A percentile compares a stretch with the other conserved stretches of the same genome.
phyloP scores from a whole-genome alignment of 37 sponge, comb jelly and placozoan genomes.

The Petrosia ficiformis region DNA sequence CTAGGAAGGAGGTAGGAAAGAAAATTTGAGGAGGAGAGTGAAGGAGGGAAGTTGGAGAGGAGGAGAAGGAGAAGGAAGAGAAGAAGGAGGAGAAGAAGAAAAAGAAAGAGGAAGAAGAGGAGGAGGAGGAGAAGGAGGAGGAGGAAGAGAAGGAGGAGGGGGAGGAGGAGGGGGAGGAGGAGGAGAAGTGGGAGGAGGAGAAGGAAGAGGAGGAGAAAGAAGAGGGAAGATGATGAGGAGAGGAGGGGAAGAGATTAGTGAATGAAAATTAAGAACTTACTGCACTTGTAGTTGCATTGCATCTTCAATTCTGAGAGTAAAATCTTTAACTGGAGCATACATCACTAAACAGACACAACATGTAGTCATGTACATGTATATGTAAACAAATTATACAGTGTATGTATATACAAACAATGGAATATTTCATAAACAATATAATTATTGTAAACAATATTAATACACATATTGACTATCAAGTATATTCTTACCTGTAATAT shows the following conservation, averaged over 20 bases:
- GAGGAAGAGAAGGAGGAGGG: constrained; percentile 22
- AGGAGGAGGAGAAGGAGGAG: constrained; percentile 46
- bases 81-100: not conserved
- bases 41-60: too few relatives aligned
- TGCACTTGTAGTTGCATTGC: constrained; percentile 17
- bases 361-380: not conserved
- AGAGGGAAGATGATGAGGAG: not conserved
- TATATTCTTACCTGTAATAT: constrained; percentile 44
- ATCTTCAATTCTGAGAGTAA: constrained; percentile 49
- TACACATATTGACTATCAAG: too few relatives aligned
- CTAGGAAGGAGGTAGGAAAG: constrained; percentile 15
- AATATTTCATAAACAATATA: too few relatives aligned
- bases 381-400: not conserved
- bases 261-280: constrained; percentile 11
- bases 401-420: too few relatives aligned
- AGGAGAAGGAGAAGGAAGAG: not conserved
- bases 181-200: not conserved
- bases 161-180: not conserved
- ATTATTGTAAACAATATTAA: too few relatives aligned
- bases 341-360: constrained; percentile 18
- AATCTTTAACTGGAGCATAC: constrained; percentile 39
- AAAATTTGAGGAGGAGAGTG: not conserved
- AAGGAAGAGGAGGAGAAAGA: constrained; percentile 2
- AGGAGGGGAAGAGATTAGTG: not conserved
- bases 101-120: not conserved